phyloP scores from a whole-genome alignment of 2,113 vertebrate genomes.

The Pampusana beccarii region DNA sequence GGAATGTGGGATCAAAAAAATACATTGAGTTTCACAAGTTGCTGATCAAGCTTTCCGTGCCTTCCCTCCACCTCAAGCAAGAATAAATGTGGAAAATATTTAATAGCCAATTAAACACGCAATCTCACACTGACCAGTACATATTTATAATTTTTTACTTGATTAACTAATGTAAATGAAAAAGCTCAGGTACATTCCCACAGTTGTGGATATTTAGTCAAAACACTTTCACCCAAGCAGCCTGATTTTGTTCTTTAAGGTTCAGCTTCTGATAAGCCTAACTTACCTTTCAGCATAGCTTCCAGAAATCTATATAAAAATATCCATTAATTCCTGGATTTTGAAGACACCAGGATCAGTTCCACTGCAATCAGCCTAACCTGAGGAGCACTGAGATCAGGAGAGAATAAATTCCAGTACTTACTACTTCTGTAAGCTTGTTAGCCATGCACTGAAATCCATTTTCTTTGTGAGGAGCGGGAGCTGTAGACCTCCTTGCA shows the following conservation, averaged over 20 bases:
- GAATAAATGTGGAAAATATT: not conserved
- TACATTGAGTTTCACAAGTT: not conserved
- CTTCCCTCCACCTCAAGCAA: not conserved
- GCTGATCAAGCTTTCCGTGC: not conserved
- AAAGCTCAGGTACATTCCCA: not conserved
- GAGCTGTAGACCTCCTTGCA: fast-evolving
- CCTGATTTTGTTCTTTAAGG: not conserved
- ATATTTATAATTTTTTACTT: not conserved
- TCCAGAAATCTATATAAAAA: not conserved
- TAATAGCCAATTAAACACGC: not conserved
- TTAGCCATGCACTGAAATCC: not conserved
- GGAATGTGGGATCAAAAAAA: not conserved
- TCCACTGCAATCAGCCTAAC: not conserved
- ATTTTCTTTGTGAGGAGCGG: not conserved
- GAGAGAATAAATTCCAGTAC: not conserved
- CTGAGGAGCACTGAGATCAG: not conserved
- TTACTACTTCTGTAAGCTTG: fast-evolving
- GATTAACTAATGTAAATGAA: not conserved
- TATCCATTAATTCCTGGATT: fast-evolving
- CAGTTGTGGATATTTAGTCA: not conserved
- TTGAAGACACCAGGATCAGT: not conserved
- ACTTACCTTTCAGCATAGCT: not conserved
- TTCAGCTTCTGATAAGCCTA: not conserved
- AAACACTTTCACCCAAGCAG: not conserved
- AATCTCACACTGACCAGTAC: not conserved